These are phyloP conservation scores for Sciurus niger DNA, from an alignment of 2,113 vertebrate genomes.

Conservation along the genomic window DNA sequence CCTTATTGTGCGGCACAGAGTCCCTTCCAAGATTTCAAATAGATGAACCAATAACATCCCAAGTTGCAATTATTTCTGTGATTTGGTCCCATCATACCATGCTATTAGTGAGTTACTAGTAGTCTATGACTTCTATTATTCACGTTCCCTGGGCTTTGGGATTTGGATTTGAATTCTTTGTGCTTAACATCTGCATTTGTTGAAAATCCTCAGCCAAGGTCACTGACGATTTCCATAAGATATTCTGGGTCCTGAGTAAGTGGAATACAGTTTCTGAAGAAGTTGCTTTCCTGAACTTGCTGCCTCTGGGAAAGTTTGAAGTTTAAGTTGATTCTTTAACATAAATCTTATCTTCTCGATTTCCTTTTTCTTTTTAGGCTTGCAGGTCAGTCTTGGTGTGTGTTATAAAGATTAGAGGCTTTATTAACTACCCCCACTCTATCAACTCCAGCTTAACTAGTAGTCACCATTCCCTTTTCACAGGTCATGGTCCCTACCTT, in stretches of 20 bases:
- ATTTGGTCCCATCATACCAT: background rate
- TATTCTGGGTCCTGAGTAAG: background rate
- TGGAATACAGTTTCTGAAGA: background rate
- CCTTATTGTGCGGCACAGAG: background rate
- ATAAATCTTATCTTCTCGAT: background rate
- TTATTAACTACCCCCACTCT: background rate
- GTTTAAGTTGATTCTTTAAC: background rate
- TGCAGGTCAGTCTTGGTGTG: background rate
- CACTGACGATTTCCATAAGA: background rate
- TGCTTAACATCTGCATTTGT: background rate
- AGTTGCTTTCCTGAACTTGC: background rate
- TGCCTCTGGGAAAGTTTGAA: background rate
- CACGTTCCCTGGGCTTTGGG: background rate
- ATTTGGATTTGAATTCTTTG: conserved; percentile 49
- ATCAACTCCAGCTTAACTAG: background rate
- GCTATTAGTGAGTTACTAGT: conserved; percentile 19
- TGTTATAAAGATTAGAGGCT: background rate
- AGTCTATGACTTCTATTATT: conserved; percentile 16
- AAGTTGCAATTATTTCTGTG: background rate
- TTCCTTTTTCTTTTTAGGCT: background rate
- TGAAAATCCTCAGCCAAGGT: background rate
- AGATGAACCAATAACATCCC: background rate
- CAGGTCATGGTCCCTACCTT: background rate
- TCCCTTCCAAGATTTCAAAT: conserved; percentile 67
- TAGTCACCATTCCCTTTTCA: background rate